phyloP scores from a whole-genome alignment of 1,140 invertebrate genomes.

The Drosophila tropicalis region DNA sequence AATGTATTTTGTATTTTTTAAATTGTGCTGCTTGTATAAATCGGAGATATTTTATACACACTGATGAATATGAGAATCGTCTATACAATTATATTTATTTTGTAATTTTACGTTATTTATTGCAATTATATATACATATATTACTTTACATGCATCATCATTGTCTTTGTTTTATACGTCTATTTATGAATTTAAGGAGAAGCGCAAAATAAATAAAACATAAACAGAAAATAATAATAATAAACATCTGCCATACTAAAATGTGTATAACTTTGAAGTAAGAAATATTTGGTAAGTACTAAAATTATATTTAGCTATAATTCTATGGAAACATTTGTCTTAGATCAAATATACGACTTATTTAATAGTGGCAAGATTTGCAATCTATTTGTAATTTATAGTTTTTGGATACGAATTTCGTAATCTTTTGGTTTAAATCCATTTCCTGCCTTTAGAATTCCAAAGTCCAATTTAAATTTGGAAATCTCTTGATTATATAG shows the following conservation, averaged over 20 bases:
- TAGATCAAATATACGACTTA: background rate
- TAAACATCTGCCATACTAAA: background rate
- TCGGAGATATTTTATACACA: conserved; percentile 69
- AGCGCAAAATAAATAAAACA: conserved; percentile 59
- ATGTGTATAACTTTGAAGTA: background rate
- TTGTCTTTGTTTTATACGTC: conserved; percentile 61
- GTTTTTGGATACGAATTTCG: too few relatives aligned
- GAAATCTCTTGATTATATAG: too few relatives aligned
- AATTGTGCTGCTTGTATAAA: conserved; percentile 78
- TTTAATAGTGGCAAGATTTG: background rate
- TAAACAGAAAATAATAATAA: background rate
- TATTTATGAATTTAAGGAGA: conserved; percentile 50
- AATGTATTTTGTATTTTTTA: conserved; percentile 70
- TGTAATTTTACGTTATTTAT: conserved; percentile 81
- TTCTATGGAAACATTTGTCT: background rate
- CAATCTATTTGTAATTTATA: background rate
- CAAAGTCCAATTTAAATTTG: too few relatives aligned
- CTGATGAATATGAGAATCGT: conserved; percentile 52
- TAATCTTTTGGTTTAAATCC: background rate
- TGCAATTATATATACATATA: conserved; percentile 65
- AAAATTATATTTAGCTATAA: background rate
- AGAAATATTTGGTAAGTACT: background rate
- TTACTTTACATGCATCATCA: conserved; percentile 61
- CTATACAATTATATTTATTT: conserved; percentile 54
- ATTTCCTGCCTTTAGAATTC: background rate